A percentile compares a stretch with the other conserved stretches of the same genome.
Evolutionary conservation across 2,888 invertebrate species (phyloP).

Genomic region (Drosophila mayaguana): DNA sequence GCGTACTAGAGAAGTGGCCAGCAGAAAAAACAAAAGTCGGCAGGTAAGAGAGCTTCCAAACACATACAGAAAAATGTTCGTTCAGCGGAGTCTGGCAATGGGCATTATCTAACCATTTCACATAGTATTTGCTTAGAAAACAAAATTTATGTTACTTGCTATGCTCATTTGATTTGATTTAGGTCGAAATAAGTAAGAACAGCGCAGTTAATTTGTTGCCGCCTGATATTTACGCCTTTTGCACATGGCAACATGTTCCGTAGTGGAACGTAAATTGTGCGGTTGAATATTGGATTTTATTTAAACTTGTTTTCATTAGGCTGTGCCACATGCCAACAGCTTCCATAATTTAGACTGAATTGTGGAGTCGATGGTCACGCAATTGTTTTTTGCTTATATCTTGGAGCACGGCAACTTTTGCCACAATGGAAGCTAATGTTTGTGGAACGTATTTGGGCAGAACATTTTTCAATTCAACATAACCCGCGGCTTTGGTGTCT

Average conservation of each 20-base stretch:
- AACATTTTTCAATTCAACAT: background rate
- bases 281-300: background rate
- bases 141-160: background rate
- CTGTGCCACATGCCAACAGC: background rate
- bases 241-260: constrained; percentile 7
- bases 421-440: background rate
- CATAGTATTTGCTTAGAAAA: constrained; percentile 7
- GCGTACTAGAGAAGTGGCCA: constrained; percentile 92
- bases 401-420: background rate
- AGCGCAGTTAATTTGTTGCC: background rate
- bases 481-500: constrained; percentile 6
- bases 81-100: constrained; percentile 38
- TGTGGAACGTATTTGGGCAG: background rate
- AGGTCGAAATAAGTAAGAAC: background rate
- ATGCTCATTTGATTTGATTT: background rate
- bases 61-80: constrained; percentile 42
- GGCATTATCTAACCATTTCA: constrained; percentile 64
- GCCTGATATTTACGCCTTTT: background rate
- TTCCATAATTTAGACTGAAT: constrained; percentile 11
- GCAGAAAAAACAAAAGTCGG: constrained; percentile 89
- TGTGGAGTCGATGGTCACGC: background rate
- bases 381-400: background rate
- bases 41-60: constrained; percentile 86
- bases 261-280: background rate
- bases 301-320: background rate